Evolutionary conservation across 2,113 vertebrate species (phyloP), one percentile per base, ranked within the genome.

Genomic region (Piaya cayana): DNA sequence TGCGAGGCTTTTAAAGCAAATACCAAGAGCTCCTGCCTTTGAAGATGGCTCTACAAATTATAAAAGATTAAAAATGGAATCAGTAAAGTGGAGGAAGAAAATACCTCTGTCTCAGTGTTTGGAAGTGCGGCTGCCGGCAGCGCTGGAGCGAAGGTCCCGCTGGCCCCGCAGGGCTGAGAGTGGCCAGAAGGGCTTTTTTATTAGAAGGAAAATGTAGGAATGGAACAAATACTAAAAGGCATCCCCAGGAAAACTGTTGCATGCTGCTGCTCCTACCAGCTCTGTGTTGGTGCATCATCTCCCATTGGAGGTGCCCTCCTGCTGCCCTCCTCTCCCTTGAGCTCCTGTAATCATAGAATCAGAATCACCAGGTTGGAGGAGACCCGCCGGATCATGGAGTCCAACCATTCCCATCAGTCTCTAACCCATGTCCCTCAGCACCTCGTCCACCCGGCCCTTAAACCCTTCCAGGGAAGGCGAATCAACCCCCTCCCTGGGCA

Each of bases 111-210:
- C 19, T 16, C 39, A 7, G 29, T 58, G 55, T 39, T 3, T 1
- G 85, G 70, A 7, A 47, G 43, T 0, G 4, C 3, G 30, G 53
- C 36, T 68, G 69, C 53, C 0, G 3, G 49, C 71, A 18, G 68
- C 0, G 0, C 18, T 8, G 30, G 43, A 29, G 59, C 8, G 0
- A 15, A 14, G 30, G 34, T 29, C 22, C 47, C 37, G 11, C 12
- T 3, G 12, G 67, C 21, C 50, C 20, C 1, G 0, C 5, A 0
- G 2, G 0, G 2, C 43, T n/a, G 20, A 2, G 5, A 14, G 42
- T 0, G 4, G 11, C 18, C 15, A 2, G 19, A 19, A 36, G 53
- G 43, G 2, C 13, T 34, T 6, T 19, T 11, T 11, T 19, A 27
- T 9, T 0, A 8, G 16, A 6, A 4, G 27, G 32, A 17, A 82